Conservation (phyloP, 2,113 vertebrate species). For the Eleginops maclovinus region DNA sequence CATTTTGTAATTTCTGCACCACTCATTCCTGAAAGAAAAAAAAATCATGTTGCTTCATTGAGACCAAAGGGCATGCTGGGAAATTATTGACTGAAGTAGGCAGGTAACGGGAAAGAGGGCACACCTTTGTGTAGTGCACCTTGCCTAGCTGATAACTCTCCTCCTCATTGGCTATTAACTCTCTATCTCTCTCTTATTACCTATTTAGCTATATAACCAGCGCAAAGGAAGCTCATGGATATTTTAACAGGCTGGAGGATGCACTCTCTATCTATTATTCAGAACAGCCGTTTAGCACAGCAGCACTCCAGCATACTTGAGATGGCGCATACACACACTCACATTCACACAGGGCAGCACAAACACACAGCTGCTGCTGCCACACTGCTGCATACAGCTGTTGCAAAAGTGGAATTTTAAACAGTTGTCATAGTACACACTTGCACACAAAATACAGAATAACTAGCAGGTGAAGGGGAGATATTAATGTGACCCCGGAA, state of each 20-base stretch:
- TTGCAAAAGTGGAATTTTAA: constrained; percentile 33
- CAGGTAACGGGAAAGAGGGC: not conserved
- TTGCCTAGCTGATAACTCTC: not conserved
- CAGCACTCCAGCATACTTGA: constrained; percentile 37
- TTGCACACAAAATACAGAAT: constrained; percentile 19
- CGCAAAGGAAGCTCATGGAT: constrained; percentile 62
- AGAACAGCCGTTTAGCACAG: constrained; percentile 52
- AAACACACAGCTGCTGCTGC: constrained; percentile 25
- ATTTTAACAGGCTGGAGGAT: constrained; percentile 50
- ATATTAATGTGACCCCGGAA: not conserved
- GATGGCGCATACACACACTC: constrained; percentile 6
- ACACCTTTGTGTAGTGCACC: not conserved
- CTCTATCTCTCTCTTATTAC: constrained; percentile 12
- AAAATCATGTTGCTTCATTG: not conserved
- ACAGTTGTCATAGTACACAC: constrained; percentile 26
- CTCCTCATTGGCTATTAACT: constrained; percentile 16
- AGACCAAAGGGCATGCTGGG: not conserved
- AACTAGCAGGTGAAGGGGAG: constrained; percentile 2
- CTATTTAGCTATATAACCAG: constrained; percentile 36
- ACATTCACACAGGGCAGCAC: constrained; percentile 11
- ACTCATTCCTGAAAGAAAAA: too few species aligned
- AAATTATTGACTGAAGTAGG: constrained; percentile 26
- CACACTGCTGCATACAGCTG: constrained; percentile 39
- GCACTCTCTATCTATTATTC: constrained; percentile 57
- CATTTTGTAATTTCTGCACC: too few species aligned